Evolutionary conservation across 2,113 vertebrate species (phyloP), one percentile per base, ranked within the genome.

Genomic region (Poicephalus meyeri): DNA sequence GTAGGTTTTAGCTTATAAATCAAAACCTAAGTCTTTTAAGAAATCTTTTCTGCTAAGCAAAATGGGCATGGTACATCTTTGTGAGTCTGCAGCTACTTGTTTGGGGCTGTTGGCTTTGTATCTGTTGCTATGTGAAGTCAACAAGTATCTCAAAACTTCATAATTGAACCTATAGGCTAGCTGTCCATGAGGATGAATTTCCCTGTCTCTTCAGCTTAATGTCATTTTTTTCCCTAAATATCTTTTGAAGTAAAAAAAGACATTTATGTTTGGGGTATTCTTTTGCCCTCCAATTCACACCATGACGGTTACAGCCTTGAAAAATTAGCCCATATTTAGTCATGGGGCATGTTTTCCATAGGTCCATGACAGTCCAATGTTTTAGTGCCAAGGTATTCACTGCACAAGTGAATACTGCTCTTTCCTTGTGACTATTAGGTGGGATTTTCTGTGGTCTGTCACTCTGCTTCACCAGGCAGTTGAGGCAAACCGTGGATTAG

Each of bases 121-220:
- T 17, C 20, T 69, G 13, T 71, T 76, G 52, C 29, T 65, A 12
- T 7, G 9, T 23, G 61, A 89, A 91, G 64, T 83, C 66, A 93
- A 49, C 25, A 79, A 70, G n/a, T 80, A 61, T 50, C 16, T 29
- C 4, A 3, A 31, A 78, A 50, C 18, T 46, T 83, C 1, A 0
- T 41, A 35, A 29, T 56, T 84, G 52, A 88, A 88, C 28, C 11
- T 49, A 25, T 46, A 18, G 4, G 41, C 24, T 50, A 23, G 10
- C 33, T 68, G 1, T 50, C 15, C 17, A 9, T 25, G 16, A 31
- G 0, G 0, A 42, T 0, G 0, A 6, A 17, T 50, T 95, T 90
- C 64, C 28, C 9, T 6, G 8, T 55, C 33, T n/a, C 26, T 76
- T 71, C 72, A 76, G 6, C 53, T 78, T 61, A 47, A 12, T 24